Percentiles rank a stretch among this genome's conserved stretches.
phyloP scores from a whole-genome alignment of 2,113 vertebrate species.

The Perccottus glenii region DNA sequence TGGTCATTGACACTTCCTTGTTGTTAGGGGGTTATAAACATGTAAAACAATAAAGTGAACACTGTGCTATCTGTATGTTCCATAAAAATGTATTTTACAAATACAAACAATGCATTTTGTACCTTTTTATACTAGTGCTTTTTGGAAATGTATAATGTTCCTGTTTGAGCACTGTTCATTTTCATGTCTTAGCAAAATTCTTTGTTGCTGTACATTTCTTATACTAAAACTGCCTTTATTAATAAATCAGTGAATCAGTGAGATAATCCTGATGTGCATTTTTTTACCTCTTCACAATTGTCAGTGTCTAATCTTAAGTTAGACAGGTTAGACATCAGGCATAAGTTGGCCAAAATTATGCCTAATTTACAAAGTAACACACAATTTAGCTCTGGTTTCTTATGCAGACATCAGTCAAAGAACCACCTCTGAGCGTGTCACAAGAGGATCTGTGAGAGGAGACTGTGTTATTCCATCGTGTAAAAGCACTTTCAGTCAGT shows the following conservation, averaged over 20 bases:
- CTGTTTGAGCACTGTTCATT: neutral
- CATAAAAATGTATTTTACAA: neutral
- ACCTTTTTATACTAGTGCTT: neutral
- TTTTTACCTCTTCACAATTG: no score
- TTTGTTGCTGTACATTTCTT: neutral
- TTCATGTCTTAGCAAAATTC: neutral
- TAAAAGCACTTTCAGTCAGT: no score
- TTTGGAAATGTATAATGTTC: neutral
- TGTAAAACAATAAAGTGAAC: neutral
- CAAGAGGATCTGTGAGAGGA: no score
- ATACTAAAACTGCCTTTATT: conserved; percentile 16
- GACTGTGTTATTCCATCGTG: no score
- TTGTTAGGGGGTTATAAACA: neutral
- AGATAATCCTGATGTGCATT: neutral
- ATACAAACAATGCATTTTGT: neutral
- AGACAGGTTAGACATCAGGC: no score
- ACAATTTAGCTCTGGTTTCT: no score
- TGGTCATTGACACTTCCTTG: neutral
- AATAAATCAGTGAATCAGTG: neutral
- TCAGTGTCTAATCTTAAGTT: no score
- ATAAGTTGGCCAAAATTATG: no score
- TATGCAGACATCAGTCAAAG: no score
- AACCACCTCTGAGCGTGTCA: no score
- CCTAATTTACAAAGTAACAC: no score
- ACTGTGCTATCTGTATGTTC: no score